These are phyloP conservation scores for Conistra vaccinii DNA, from an alignment of 2,888 invertebrate genomes.

Conservation along the genomic window DNA sequence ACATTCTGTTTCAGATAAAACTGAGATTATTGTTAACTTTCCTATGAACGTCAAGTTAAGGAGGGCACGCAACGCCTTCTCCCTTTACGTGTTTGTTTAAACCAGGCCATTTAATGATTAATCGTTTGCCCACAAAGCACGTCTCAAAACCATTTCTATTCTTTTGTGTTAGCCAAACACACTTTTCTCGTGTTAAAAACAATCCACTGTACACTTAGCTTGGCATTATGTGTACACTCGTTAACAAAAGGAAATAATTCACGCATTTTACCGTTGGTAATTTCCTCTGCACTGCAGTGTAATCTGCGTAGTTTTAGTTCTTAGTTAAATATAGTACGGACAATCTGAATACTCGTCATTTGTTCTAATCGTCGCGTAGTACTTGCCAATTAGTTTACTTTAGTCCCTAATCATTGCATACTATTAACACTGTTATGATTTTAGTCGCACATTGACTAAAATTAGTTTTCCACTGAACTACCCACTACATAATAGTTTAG, in stretches of 20 bases:
- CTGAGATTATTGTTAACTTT: constrained; percentile 32
- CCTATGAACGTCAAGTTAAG: constrained; percentile 30
- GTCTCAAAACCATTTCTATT: constrained; percentile 55
- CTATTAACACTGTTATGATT: constrained; percentile 13
- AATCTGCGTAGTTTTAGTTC: constrained; percentile 51
- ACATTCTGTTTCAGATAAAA: constrained; percentile 29
- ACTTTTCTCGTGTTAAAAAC: constrained; percentile 54
- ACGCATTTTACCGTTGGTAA: constrained; percentile 66
- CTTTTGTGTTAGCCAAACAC: constrained; percentile 55
- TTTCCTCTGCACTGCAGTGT: constrained; percentile 62
- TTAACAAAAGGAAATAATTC: constrained; percentile 74
- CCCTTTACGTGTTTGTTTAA: constrained; percentile 51
- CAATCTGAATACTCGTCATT: constrained; percentile 41
- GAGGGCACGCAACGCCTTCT: constrained; percentile 32
- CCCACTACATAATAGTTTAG: not conserved
- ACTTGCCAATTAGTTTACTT: constrained; percentile 26
- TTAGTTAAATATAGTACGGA: constrained; percentile 33
- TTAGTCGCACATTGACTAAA: constrained; percentile 4
- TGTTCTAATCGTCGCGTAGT: constrained; percentile 39
- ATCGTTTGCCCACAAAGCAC: constrained; percentile 58
- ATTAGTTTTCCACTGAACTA: constrained; percentile 17
- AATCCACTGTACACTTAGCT: constrained; percentile 53
- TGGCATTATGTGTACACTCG: constrained; percentile 55
- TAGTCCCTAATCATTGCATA: constrained; percentile 18
- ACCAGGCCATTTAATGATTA: constrained; percentile 56